Evolutionary conservation across 2,888 invertebrate genomes (phyloP).

Genomic region (Atrina japonica): DNA sequence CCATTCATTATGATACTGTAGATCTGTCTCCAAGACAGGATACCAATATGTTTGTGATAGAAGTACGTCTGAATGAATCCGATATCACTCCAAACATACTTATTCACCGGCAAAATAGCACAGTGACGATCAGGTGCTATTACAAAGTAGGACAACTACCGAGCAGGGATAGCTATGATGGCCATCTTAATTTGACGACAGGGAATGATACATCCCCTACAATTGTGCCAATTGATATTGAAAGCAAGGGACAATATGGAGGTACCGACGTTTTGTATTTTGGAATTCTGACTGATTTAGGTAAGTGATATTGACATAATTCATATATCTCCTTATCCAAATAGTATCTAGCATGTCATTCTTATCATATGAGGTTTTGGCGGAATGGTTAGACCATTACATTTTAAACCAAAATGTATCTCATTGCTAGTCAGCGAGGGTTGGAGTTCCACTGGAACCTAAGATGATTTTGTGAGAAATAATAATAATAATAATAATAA

Average conservation of each 20-base stretch:
- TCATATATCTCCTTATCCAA: neutral
- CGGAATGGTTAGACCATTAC: no score
- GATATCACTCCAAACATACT: conserved; percentile 26
- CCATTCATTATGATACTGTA: conserved; percentile 11
- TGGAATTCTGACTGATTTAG: conserved; percentile 13
- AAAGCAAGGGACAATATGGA: neutral
- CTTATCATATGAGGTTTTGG: no score
- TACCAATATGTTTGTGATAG: conserved; percentile 22
- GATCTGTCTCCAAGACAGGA: conserved; percentile 31
- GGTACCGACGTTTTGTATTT: conserved; percentile 1
- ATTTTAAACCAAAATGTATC: no score
- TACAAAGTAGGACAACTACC: conserved; percentile 25
- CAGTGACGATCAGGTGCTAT: conserved; percentile 35
- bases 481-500: no score
- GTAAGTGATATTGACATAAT: conserved; percentile 8
- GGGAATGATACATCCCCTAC: neutral
- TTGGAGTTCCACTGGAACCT: no score
- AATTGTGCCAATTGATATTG: neutral
- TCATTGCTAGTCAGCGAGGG: no score
- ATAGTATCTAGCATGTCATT: no score
- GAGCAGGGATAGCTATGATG: conserved; percentile 20
- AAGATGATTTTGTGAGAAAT: no score
- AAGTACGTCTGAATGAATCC: conserved; percentile 32
- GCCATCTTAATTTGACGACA: neutral
- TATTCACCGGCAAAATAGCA: conserved; percentile 18